Evolutionary conservation across 35 echinoderm and acorn worm genomes (phyloP), one percentile per base, ranked within the genome.

Genomic region (Apostichopus japonicus): DNA sequence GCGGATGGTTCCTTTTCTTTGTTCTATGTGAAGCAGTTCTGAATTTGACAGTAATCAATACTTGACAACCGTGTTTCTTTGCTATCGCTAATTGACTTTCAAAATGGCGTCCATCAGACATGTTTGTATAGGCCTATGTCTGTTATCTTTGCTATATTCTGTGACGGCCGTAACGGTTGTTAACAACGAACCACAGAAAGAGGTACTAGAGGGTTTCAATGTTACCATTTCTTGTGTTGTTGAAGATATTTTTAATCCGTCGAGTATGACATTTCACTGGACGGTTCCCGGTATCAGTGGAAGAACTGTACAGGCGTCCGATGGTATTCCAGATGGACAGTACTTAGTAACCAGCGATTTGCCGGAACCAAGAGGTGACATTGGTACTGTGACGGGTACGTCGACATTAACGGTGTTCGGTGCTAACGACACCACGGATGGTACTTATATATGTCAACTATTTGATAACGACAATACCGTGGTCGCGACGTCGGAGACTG

Each of bases 131-230:
- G 54, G 53, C 5, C 14, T 84, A 58, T 80, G 78, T 53, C n/a
- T 56, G 55, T 9, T 54, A 23, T 23, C 13, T 57, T 14, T 84
- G 15, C 17, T 55, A 8, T 84, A 53, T n/a, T 24, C 81, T 13
- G 9, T n/a, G 7, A 21, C 24, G 1, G 53, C 54, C 6, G 56
- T 57, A 10, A 6, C 16, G 17, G 54, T 23, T 54, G 81, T 57
- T 23, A 84, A 84, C 81, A 84, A 23, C 54, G 81, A 84, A 84
- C 81, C 53, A 57, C n/a, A 55, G 7, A 84, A 84, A 16, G 81
- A 84, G 23, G 54, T 84, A 5, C 15, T 58, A 23, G 81, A 84
- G 7, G 81, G 54, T 7, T 57, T 22, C 5, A 54, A 56, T 57
- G 55, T 84, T 55, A 58, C 17, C 19, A 84, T 84, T 57, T 84